Base-by-base conservation (phyloP, 2,113 vertebrate species). In the Leptobrachium ailaonicum region DNA sequence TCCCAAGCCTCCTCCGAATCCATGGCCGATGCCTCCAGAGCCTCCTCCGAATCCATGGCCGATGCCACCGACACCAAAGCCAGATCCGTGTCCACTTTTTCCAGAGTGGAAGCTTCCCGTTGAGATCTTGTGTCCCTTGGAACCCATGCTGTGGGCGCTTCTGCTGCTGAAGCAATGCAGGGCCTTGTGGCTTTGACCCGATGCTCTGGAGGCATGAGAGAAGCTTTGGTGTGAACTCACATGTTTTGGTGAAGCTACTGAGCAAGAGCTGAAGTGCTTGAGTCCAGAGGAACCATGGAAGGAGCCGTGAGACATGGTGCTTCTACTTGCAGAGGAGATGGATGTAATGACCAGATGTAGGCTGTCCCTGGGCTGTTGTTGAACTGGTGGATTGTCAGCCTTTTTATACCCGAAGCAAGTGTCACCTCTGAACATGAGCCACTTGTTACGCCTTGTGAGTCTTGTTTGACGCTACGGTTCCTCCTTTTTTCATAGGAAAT, bases 101-200 rank as follows among this genome's bases (percentile, higher is more conserved):
- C 70, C 70, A 50, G 12, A 41, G 56, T 56, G 70, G 11, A 54
- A 72, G 56, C 60, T 56, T 56, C 45, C 77, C 10, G 0, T 90
- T 90, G 71, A 91, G 91, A 73, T 89, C 41, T 91, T 88, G 78
- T 88, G 87, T 2, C 79, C 84, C 6, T 75, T 85, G 0, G 84
- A 69, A 41, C 91, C 86, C 66, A 81, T 67, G 75, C 83, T 82
- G 63, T 76, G 81, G 0, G 83, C 77, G 45, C 77, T 80, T 54
- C 47, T 53, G 12, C 77, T 80, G 62, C 77, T 80, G 5, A 73
- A 80, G 70, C 62, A 66, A 53, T 73, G 20, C 20, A 32, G 20
- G 20, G 20, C 20, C 20, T 32, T 32, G 20, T 32, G 62, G 2
- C 70, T 60, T n/a, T 76, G 72, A 14, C 9, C 76, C 3, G 14